Percentiles rank a stretch among this genome's conserved stretches.
Evolutionary conservation across 1,140 invertebrate species (phyloP).

Genomic region (Hyles euphorbiae): DNA sequence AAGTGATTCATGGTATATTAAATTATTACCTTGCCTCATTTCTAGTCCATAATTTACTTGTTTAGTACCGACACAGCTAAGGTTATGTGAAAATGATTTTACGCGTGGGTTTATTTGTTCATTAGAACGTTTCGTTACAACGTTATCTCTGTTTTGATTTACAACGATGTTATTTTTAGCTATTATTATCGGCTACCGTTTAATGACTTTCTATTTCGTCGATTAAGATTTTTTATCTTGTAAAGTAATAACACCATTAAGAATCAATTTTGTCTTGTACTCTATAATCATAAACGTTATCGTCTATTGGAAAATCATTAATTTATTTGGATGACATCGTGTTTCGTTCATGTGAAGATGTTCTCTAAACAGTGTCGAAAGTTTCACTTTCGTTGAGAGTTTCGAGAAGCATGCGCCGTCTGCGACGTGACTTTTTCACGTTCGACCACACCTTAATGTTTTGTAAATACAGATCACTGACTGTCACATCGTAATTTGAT

Average conservation of each 20-base stretch:
- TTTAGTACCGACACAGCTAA: too few relatives aligned
- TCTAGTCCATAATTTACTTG: too few relatives aligned
- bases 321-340: slow-evolving; percentile 30
- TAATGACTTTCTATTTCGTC: slow-evolving; percentile 13
- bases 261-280: slow-evolving; percentile 10
- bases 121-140: too few relatives aligned
- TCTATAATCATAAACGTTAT: slow-evolving; percentile 3
- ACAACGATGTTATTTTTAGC: too few relatives aligned
- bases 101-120: too few relatives aligned
- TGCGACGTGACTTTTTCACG: slow-evolving; percentile 27
- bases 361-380: slow-evolving; percentile 31
- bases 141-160: too few relatives aligned
- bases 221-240: slow-evolving; percentile 8
- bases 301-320: slow-evolving; percentile 5
- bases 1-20: too few relatives aligned
- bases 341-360: slow-evolving; percentile 28
- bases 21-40: too few relatives aligned
- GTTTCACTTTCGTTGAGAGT: slow-evolving; percentile 63
- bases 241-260: slow-evolving; percentile 11
- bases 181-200: neutral
- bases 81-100: too few relatives aligned
- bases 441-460: slow-evolving; percentile 32
- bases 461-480: slow-evolving; percentile 31
- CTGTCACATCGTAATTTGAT: slow-evolving; percentile 2
- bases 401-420: slow-evolving; percentile 27